Conservation (phyloP, 2,888 invertebrate genomes). For the Linyphia triangularis region DNA sequence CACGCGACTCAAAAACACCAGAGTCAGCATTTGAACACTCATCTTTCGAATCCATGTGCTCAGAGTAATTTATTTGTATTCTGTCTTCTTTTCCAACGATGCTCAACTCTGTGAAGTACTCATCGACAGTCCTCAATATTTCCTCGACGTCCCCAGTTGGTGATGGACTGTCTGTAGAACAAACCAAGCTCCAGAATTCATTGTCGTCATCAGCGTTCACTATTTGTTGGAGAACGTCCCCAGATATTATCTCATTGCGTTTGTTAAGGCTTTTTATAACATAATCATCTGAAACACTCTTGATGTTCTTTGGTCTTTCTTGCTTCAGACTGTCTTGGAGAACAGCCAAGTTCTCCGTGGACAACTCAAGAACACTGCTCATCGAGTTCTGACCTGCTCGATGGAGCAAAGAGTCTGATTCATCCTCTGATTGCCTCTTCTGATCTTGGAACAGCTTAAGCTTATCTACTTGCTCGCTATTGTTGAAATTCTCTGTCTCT, state of each 20-base stretch:
- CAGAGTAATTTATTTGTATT: slow-evolving; percentile 32
- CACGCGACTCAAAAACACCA: slow-evolving; percentile 69
- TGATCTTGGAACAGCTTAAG: slow-evolving; percentile 34
- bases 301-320: neutral
- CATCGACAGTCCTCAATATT: slow-evolving; percentile 65
- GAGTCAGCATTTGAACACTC: slow-evolving; percentile 72
- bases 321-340: slow-evolving; percentile 64
- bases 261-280: slow-evolving; percentile 31
- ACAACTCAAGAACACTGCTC: slow-evolving; percentile 50
- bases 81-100: slow-evolving; percentile 9
- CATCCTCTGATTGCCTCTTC: neutral
- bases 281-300: neutral
- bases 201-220: slow-evolving; percentile 68
- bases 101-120: slow-evolving; percentile 49
- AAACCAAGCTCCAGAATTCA: slow-evolving; percentile 71
- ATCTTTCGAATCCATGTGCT: slow-evolving; percentile 46
- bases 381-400: slow-evolving; percentile 12
- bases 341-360: slow-evolving; percentile 58
- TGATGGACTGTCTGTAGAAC: slow-evolving; percentile 62
- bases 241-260: slow-evolving; percentile 28
- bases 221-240: slow-evolving; percentile 68
- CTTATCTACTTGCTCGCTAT: neutral
- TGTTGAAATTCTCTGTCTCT: slow-evolving; percentile 33
- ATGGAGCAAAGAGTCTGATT: slow-evolving; percentile 7
- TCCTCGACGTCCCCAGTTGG: slow-evolving; percentile 40